Base-by-base conservation (phyloP, 64 coral and sea anemone genomes). In the Pachyseris speciosa region DNA sequence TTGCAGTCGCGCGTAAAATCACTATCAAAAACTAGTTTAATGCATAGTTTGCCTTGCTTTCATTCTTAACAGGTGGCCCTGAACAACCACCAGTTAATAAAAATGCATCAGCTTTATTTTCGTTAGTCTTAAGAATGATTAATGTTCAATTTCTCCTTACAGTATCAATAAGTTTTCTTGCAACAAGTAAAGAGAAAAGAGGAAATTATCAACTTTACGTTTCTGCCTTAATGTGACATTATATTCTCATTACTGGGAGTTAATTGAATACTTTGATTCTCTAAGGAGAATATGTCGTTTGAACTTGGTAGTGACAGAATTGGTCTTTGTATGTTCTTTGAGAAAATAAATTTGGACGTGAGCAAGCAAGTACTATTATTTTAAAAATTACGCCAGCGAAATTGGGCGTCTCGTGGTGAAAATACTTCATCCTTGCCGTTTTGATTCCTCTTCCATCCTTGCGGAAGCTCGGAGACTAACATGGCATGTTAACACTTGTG, bases 91-190 rank as follows among this genome's bases (percentile, higher is more conserved):
- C 77, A 60, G 77, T 38, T 5, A 57, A 79, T 29, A 61, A 2
- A 20, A 60, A 80, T 61, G 40, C 51, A 81, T 81, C 51, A 81
- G 36, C 22, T 60, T 81, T 81, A 81, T 81, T 81, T 79, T 36
- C 45, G 50, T 20, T 36, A 7, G 9, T 37, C 16, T 34, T 6
- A 40, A 71, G 5, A 39, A 1, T 39, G 33, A 71, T 71, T 34
- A 40, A 28, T n/a, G 22, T 17, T 19, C 7, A 71, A 22, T 39
- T 71, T 39, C 67, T 71, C 34, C 3, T 71, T 37, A 38, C 15
- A 71, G 15, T 15, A 71, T 39, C 3, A 39, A 5, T 7, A 15
- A 36, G 17, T 39, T 71, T 39, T 34, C 13, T 38, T 32, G 13
- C 67, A 40, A 32, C 3, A 39, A 39, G 67, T 71, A 38, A 19